These are phyloP conservation scores for Sebastes reedi DNA, from an alignment of 2,797 vertebrate genomes.

Conservation along the genomic window DNA sequence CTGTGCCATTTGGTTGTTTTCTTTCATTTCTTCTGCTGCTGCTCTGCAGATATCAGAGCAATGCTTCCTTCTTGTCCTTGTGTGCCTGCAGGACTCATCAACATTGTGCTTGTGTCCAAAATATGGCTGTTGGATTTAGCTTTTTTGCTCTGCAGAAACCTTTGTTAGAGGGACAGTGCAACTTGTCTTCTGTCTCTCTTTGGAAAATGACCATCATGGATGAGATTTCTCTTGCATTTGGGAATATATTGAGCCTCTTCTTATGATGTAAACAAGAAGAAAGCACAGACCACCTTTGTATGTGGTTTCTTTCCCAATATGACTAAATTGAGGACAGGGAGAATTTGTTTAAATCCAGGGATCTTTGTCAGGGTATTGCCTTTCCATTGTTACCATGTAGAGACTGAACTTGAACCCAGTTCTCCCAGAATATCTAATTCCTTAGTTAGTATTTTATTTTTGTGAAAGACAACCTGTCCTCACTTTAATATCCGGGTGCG, in stretches of 20 bases:
- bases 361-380: background rate
- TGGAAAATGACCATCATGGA: background rate
- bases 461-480: background rate
- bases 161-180: constrained; percentile 20
- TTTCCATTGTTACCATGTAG: background rate
- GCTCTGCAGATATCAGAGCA: constrained; percentile 8
- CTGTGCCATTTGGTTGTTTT: background rate
- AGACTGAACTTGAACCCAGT: background rate
- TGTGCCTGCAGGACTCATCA: constrained; percentile 54
- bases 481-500: background rate
- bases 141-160: constrained; percentile 17
- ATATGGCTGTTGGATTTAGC: background rate
- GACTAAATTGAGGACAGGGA: background rate
- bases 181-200: background rate
- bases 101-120: constrained; percentile 23
- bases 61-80: constrained; percentile 26
- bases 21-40: background rate
- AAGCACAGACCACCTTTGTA: background rate
- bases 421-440: background rate
- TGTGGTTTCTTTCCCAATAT: background rate
- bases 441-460: background rate
- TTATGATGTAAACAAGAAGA: constrained; percentile 1
- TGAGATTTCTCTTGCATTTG: background rate
- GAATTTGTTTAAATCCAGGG: background rate
- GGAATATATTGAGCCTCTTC: background rate